phyloP scores from a whole-genome alignment of 2,797 vertebrate species.

The Lacerta bilineata region DNA sequence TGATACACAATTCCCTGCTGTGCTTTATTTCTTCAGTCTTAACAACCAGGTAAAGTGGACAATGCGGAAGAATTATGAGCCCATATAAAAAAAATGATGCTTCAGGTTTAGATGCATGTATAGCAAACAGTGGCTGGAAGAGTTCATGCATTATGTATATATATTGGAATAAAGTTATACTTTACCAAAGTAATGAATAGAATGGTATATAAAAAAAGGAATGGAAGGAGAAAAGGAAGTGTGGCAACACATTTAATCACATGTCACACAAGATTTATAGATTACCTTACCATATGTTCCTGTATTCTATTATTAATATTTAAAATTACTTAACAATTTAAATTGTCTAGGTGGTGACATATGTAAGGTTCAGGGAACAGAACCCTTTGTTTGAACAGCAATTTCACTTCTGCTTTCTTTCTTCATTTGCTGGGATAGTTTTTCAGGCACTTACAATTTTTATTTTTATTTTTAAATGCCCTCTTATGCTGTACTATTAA shows the following conservation, averaged over 20 bases:
- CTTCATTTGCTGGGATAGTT: constrained; percentile 16
- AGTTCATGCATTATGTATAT: neutral
- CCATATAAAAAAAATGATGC: constrained; percentile 27
- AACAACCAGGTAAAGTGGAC: constrained; percentile 1
- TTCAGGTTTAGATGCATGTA: constrained; percentile 10
- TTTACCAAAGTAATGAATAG: constrained; percentile 26
- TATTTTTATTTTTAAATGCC: neutral
- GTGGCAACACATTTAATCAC: constrained; percentile 3
- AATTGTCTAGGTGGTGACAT: neutral
- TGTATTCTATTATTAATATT: constrained; percentile 16
- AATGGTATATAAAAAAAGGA: constrained; percentile 11
- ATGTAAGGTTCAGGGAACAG: neutral
- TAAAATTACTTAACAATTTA: constrained; percentile 23
- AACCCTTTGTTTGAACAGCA: neutral
- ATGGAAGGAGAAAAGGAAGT: constrained; percentile 19
- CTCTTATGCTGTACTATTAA: neutral
- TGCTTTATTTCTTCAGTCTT: neutral
- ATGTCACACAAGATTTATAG: neutral
- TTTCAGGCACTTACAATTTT: neutral
- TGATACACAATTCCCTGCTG: neutral
- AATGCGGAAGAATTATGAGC: neutral
- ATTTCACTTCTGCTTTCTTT: neutral
- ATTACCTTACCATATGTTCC: neutral
- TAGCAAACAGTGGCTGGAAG: neutral
- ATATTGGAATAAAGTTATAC: neutral